Conservation (phyloP, 2,888 invertebrate genomes). For the Desoria tigrina region DNA sequence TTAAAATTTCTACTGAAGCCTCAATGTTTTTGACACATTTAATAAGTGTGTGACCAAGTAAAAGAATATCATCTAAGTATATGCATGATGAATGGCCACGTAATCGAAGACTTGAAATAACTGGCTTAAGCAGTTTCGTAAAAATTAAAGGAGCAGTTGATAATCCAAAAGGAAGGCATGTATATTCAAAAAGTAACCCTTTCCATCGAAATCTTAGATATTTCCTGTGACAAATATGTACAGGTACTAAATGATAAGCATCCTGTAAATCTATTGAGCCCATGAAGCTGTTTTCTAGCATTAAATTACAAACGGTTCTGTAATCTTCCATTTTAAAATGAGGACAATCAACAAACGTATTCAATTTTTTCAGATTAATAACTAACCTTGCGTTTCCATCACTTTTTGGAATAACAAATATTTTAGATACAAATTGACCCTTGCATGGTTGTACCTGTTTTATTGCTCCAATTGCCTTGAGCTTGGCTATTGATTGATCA, state of each 20-base stretch:
- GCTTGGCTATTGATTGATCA: not conserved
- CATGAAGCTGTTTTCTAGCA: slow-evolving; percentile 4
- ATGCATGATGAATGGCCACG: not conserved
- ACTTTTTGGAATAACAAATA: slow-evolving; percentile 10
- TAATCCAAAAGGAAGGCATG: slow-evolving; percentile 21
- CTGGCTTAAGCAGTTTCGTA: slow-evolving; percentile 10
- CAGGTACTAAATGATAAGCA: slow-evolving; percentile 11
- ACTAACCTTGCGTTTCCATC: slow-evolving; percentile 7
- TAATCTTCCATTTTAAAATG: slow-evolving; percentile 18
- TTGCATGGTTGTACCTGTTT: not conserved
- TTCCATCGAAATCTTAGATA: slow-evolving; percentile 14
- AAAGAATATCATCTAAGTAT: slow-evolving; percentile 20
- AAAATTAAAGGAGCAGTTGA: slow-evolving; percentile 9
- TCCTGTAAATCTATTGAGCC: slow-evolving; percentile 9
- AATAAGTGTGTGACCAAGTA: not conserved
- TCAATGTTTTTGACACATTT: not conserved
- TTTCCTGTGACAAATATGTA: not conserved
- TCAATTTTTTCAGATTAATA: slow-evolving; percentile 12
- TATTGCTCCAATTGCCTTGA: not conserved
- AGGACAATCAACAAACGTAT: not conserved
- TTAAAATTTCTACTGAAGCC: not conserved
- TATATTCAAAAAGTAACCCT: slow-evolving; percentile 6
- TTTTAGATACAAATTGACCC: slow-evolving; percentile 12
- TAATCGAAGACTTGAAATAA: not conserved
- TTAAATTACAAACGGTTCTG: not conserved